Evolutionary conservation across 2,888 invertebrate species (phyloP).

Genomic region (Matsumyia berberina): DNA sequence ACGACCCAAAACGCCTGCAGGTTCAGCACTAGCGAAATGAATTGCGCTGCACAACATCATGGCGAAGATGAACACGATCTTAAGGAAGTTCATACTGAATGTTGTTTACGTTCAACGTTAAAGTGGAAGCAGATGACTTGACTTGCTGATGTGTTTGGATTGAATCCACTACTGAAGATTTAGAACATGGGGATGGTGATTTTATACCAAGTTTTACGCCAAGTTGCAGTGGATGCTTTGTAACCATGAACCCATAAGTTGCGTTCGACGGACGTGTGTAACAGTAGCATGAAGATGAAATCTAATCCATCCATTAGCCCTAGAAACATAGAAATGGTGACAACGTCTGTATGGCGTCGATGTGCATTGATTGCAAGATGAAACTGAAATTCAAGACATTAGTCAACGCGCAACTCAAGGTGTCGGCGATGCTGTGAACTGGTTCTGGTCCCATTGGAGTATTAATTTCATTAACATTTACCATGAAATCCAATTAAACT

Average conservation of each 20-base stretch:
- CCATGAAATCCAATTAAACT: no score
- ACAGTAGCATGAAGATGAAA: slow-evolving; percentile 39
- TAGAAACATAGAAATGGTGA: slow-evolving; percentile 42
- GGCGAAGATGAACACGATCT: slow-evolving; percentile 62
- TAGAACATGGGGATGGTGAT: slow-evolving; percentile 35
- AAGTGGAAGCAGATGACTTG: slow-evolving; percentile 2
- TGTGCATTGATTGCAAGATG: neutral
- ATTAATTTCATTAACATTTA: neutral
- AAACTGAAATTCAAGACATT: slow-evolving; percentile 34
- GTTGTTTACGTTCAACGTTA: neutral
- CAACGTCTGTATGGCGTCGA: slow-evolving; percentile 8
- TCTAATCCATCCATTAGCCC: slow-evolving; percentile 60
- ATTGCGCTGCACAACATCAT: slow-evolving; percentile 65
- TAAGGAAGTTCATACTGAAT: slow-evolving; percentile 71
- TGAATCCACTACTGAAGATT: slow-evolving; percentile 68
- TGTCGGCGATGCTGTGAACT: slow-evolving; percentile 1
- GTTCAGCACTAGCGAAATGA: slow-evolving; percentile 61
- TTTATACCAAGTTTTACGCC: slow-evolving; percentile 60
- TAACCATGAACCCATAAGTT: slow-evolving; percentile 62
- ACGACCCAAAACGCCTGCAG: slow-evolving; percentile 56
- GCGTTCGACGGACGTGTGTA: slow-evolving; percentile 2
- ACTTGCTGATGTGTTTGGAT: slow-evolving; percentile 52
- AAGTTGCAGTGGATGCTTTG: slow-evolving; percentile 16
- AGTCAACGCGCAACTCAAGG: slow-evolving; percentile 3
- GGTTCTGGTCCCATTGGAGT: neutral